Evolutionary conservation across 2,888 invertebrate genomes (phyloP).

Genomic region (Lysandra bellargus): DNA sequence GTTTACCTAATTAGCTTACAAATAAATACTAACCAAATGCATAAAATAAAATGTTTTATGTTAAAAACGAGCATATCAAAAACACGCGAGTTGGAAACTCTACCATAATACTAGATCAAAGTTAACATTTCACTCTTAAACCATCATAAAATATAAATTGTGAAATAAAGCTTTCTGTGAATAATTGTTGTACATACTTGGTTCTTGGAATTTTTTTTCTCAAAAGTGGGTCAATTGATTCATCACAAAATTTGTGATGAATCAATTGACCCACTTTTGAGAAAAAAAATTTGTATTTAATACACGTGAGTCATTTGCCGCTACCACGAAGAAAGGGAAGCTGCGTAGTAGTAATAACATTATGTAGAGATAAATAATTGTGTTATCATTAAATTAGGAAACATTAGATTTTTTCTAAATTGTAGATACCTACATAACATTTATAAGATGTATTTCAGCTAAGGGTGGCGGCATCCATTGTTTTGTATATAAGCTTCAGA

Average conservation of each 20-base stretch:
- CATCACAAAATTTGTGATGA: conserved; percentile 42
- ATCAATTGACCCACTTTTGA: conserved; percentile 49
- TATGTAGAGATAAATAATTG: not conserved
- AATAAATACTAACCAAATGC: not conserved
- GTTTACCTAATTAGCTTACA: not conserved
- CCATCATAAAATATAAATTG: not conserved
- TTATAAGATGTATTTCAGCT: not conserved
- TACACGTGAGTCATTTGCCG: conserved; percentile 45
- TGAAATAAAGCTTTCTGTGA: conserved; percentile 8
- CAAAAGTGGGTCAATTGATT: conserved; percentile 50
- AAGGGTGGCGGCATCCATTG: not conserved
- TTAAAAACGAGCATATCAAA: not conserved
- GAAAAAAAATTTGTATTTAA: conserved; percentile 24
- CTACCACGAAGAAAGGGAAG: conserved; percentile 11
- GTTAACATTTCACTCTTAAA: not conserved
- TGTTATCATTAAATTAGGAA: too few relatives aligned
- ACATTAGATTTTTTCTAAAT: too few relatives aligned
- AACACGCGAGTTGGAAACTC: not conserved
- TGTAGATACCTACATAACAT: too few relatives aligned
- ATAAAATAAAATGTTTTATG: not conserved
- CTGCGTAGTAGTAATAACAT: not conserved
- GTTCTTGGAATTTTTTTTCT: conserved; percentile 24
- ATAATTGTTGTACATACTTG: not conserved
- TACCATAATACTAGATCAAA: not conserved
- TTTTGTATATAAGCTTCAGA: not conserved